These are phyloP conservation scores for Muraenolepis orangiensis DNA, from an alignment of 2,797 vertebrate species.

Conservation along the genomic window DNA sequence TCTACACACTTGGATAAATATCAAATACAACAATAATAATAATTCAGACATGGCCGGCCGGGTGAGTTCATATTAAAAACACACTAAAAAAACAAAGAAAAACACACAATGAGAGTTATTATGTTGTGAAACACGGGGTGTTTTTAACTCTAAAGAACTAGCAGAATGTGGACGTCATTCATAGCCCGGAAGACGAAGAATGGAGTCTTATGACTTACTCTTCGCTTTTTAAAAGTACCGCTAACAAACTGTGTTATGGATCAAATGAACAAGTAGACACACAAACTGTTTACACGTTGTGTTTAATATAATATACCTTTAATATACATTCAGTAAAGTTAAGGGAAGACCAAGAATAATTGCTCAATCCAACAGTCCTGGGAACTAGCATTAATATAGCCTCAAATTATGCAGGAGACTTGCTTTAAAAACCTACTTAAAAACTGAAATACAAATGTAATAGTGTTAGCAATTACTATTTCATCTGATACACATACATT, in stretches of 20 bases:
- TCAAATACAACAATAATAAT: not conserved
- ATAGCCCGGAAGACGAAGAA: not conserved
- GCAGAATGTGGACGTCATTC: not conserved
- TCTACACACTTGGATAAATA: constrained; percentile 21
- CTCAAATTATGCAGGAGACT: too few relatives aligned
- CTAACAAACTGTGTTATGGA: not conserved
- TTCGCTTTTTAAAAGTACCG: not conserved
- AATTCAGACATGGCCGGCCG: constrained; percentile 52
- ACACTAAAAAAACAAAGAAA: not conserved
- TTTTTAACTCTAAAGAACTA: not conserved
- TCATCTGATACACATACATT: too few relatives aligned
- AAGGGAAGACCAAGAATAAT: too few relatives aligned
- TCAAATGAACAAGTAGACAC: not conserved
- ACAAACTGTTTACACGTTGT: too few relatives aligned
- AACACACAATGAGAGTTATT: not conserved
- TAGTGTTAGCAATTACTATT: too few relatives aligned
- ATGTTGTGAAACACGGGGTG: constrained; percentile 24
- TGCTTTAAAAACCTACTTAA: too few relatives aligned
- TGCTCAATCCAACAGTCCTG: too few relatives aligned
- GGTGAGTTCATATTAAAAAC: constrained; percentile 54
- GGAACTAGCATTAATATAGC: too few relatives aligned
- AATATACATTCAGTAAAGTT: too few relatives aligned
- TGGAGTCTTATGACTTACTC: not conserved
- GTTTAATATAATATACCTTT: too few relatives aligned
- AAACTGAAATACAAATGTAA: too few relatives aligned